These are phyloP conservation scores for Cardiocondyla obscurior DNA, from an alignment of 1,140 invertebrate genomes.

Conservation along the genomic window DNA sequence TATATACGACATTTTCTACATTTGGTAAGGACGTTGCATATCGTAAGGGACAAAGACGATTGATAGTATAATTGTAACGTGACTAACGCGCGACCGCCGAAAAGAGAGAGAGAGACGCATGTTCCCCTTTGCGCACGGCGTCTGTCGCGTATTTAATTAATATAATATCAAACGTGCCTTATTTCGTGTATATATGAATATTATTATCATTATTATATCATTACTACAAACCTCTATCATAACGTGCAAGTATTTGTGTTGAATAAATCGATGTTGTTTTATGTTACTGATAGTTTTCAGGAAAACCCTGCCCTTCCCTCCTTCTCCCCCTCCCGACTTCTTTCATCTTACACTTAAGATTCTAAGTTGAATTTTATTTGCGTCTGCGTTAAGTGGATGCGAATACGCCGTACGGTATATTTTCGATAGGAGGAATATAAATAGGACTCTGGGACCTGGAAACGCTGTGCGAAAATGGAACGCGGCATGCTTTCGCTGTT, in stretches of 20 bases:
- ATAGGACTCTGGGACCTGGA: neutral
- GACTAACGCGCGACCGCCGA: slow-evolving; percentile 66
- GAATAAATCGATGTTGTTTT: slow-evolving; percentile 83
- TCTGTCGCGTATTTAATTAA: slow-evolving; percentile 74
- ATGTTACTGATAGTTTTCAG: slow-evolving; percentile 72
- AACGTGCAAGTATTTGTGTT: slow-evolving; percentile 82
- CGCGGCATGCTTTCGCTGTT: slow-evolving; percentile 18
- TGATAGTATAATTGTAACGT: slow-evolving; percentile 62
- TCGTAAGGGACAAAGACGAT: slow-evolving; percentile 67
- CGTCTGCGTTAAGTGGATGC: too few relatives aligned
- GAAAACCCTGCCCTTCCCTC: slow-evolving; percentile 7
- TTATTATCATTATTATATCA: slow-evolving; percentile 78
- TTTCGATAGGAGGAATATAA: neutral
- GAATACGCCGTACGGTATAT: neutral
- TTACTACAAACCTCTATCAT: slow-evolving; percentile 79
- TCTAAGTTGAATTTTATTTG: neutral
- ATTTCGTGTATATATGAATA: slow-evolving; percentile 81
- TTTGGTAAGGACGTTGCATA: slow-evolving; percentile 80
- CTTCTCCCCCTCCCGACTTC: too few relatives aligned
- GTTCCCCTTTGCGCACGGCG: slow-evolving; percentile 46
- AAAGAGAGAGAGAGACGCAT: slow-evolving; percentile 25
- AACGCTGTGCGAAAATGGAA: slow-evolving; percentile 10
- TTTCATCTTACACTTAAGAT: neutral
- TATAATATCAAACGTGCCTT: slow-evolving; percentile 83
- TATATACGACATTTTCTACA: slow-evolving; percentile 80